These are phyloP conservation scores for Eupeodes corollae DNA, from an alignment of 1,140 invertebrate species.

Conservation along the genomic window DNA sequence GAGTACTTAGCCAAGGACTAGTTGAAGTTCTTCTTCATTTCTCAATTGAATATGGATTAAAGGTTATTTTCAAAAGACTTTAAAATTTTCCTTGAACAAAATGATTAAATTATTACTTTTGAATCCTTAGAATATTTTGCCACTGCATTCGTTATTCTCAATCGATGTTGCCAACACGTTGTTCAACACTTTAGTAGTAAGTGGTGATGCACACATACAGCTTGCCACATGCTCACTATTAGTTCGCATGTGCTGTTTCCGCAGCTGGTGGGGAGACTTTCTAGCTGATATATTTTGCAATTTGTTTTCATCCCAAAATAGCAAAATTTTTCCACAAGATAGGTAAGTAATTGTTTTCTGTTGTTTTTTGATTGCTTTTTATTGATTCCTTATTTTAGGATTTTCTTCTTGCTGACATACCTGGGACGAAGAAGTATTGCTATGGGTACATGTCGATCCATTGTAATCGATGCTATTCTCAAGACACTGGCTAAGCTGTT, in stretches of 20 bases:
- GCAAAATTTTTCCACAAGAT: constrained; percentile 71
- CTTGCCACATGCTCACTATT: constrained; percentile 54
- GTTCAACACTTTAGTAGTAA: constrained; percentile 45
- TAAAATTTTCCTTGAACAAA: background rate
- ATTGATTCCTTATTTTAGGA: constrained; percentile 43
- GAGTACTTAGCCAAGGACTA: constrained; percentile 64
- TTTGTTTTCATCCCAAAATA: constrained; percentile 67
- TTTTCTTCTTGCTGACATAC: constrained; percentile 77
- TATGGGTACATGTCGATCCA: constrained; percentile 46
- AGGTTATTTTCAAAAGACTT: constrained; percentile 12
- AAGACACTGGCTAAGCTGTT: constrained; percentile 46
- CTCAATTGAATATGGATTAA: constrained; percentile 48
- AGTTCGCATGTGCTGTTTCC: constrained; percentile 60
- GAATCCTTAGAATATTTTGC: constrained; percentile 35
- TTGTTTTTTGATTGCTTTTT: background rate
- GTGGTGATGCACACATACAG: constrained; percentile 34
- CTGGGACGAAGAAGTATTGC: constrained; percentile 70
- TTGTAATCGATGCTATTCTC: constrained; percentile 51
- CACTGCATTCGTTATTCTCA: constrained; percentile 46
- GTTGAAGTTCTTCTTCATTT: constrained; percentile 65
- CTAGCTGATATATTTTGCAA: constrained; percentile 66
- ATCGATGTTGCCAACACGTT: constrained; percentile 52
- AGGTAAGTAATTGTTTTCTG: constrained; percentile 47
- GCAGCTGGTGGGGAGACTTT: constrained; percentile 81
- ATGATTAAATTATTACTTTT: constrained; percentile 4